These are phyloP conservation scores for Oenanthe oenanthe DNA, from an alignment of 2,113 vertebrate species.

Conservation along the genomic window DNA sequence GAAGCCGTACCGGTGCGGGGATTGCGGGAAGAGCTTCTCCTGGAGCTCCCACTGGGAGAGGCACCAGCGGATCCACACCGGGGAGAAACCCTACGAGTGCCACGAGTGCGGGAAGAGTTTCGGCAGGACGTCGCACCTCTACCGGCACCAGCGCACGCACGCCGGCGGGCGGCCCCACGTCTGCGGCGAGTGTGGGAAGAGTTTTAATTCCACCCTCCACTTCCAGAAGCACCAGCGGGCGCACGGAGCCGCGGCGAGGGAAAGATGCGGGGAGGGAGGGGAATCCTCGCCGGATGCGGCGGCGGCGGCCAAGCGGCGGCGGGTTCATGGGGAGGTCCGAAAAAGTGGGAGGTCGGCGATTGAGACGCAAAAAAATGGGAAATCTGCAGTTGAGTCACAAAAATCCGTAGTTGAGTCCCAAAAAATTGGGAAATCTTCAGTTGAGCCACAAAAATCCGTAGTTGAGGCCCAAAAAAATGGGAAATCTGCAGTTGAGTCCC, in stretches of 20 bases:
- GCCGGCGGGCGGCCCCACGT: not conserved
- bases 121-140: fast-evolving
- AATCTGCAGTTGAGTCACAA: no score
- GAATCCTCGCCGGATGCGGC: no score
- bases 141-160: not conserved
- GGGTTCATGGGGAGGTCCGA: no score
- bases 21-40: not conserved
- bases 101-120: not conserved
- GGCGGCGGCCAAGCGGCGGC: no score
- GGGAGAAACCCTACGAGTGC: slow-evolving; percentile 79
- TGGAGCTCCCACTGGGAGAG: slow-evolving; percentile 76
- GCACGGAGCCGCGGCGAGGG: fast-evolving
- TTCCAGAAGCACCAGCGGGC: not conserved
- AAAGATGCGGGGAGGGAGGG: fast-evolving
- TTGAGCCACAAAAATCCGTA: no score
- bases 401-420: fast-evolving
- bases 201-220: fast-evolving
- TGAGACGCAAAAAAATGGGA: no score
- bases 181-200: not conserved
- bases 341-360: no score
- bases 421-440: no score
- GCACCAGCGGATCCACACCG: slow-evolving; percentile 65
- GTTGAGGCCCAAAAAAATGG: no score
- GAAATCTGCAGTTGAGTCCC: no score
- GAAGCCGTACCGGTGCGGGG: not conserved